Conservation (phyloP, 2,113 vertebrate genomes). For the Micromys minutus region DNA sequence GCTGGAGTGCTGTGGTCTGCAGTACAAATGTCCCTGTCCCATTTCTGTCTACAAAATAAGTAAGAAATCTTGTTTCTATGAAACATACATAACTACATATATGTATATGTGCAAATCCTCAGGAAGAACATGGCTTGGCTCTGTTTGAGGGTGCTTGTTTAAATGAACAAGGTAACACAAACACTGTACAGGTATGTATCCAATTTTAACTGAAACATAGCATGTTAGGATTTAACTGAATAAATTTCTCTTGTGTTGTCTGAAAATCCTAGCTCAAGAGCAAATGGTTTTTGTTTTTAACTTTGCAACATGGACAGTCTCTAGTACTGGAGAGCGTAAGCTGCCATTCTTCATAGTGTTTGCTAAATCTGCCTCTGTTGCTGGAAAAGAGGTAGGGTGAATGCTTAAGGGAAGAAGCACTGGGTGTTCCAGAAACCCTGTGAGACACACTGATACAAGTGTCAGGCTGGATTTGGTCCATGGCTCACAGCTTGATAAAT, state of each 20-base stretch:
- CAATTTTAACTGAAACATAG: slow-evolving; percentile 2
- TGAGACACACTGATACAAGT: background rate
- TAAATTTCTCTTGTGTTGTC: background rate
- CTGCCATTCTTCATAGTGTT: background rate
- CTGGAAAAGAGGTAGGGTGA: background rate
- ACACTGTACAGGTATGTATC: background rate
- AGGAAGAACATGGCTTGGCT: background rate
- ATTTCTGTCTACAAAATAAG: background rate
- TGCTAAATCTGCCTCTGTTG: background rate
- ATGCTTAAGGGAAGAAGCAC: background rate
- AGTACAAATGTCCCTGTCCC: no score
- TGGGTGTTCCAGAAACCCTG: background rate
- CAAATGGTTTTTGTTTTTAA: slow-evolving; percentile 2
- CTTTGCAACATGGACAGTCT: background rate
- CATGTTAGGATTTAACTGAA: background rate
- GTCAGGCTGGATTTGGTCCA: fast-evolving
- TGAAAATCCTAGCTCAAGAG: background rate
- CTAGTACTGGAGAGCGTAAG: background rate
- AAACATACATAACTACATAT: background rate
- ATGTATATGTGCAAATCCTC: background rate
- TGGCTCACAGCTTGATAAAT: no score
- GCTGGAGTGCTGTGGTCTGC: background rate
- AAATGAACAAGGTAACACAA: background rate
- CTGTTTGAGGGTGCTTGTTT: background rate
- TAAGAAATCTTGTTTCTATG: background rate